A percentile compares a stretch with the other conserved stretches of the same genome.
phyloP scores from a whole-genome alignment of 2,113 vertebrate species.

The Chloebia gouldiae region DNA sequence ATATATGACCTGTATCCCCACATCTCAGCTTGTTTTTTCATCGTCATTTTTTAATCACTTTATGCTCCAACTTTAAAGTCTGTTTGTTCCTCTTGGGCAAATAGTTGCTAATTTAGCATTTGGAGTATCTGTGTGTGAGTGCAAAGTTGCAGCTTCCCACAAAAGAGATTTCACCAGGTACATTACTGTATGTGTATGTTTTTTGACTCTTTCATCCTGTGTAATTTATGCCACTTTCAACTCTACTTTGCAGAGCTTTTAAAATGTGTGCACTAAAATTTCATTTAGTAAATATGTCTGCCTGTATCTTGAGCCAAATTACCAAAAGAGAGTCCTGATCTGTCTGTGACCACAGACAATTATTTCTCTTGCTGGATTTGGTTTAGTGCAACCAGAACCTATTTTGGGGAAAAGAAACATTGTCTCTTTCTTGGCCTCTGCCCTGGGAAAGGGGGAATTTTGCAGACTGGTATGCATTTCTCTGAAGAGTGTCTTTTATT shows the following conservation, averaged over 20 bases:
- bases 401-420: constrained; percentile 22
- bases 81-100: neutral
- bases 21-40: neutral
- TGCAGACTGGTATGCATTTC: constrained; percentile 23
- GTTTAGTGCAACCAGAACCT: constrained; percentile 5
- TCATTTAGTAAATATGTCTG: neutral
- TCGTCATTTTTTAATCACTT: neutral
- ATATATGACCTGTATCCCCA: neutral
- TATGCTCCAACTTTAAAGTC: neutral
- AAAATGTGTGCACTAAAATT: neutral
- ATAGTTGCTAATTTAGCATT: neutral
- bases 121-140: neutral
- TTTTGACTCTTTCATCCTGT: neutral
- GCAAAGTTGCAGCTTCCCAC: neutral
- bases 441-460: constrained; percentile 10
- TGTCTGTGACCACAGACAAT: neutral
- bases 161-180: neutral
- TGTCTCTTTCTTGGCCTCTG: constrained; percentile 19
- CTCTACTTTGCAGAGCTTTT: neutral
- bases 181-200: neutral
- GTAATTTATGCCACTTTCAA: neutral
- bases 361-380: neutral
- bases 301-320: neutral
- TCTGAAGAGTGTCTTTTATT: constrained; percentile 25
- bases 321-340: neutral